These are phyloP conservation scores for Siniperca chuatsi DNA, from an alignment of 2,113 vertebrate genomes.

Conservation along the genomic window DNA sequence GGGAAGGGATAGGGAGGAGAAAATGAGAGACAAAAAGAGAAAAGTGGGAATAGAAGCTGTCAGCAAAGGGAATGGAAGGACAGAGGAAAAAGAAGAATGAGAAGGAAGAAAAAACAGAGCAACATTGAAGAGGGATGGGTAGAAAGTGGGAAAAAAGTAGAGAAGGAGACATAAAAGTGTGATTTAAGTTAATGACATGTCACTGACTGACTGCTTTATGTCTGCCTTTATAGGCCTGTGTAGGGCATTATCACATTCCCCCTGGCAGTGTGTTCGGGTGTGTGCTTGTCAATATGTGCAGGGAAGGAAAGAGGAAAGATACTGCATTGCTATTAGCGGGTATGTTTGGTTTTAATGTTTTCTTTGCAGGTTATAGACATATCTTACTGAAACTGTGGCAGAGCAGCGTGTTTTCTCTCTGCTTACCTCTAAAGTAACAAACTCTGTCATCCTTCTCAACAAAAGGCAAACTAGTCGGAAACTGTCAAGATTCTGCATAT, in stretches of 20 bases:
- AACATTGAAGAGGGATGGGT: conserved; percentile 45
- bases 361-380: conserved; percentile 8
- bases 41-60: conserved; percentile 56
- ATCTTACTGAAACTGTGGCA: conserved; percentile 19
- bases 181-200: conserved; percentile 83
- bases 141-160: conserved; percentile 55
- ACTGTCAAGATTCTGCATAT: conserved; percentile 34
- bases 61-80: conserved; percentile 63
- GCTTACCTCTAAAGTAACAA: conserved; percentile 15
- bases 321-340: conserved; percentile 27
- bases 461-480: conserved; percentile 21
- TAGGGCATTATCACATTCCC: conserved; percentile 66
- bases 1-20: conserved; percentile 29
- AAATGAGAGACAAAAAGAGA: conserved; percentile 44
- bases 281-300: conserved; percentile 43
- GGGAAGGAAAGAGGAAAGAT: conserved; percentile 19
- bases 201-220: conserved; percentile 79
- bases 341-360: conserved; percentile 32
- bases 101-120: conserved; percentile 45
- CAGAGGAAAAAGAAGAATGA: conserved; percentile 27
- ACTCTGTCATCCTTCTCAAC: conserved; percentile 1
- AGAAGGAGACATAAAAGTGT: conserved; percentile 78
- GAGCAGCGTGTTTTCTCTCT: not conserved
- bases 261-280: conserved; percentile 43
- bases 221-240: conserved; percentile 70